These are phyloP conservation scores for Omphaloscelis lunosa DNA, from an alignment of 2,888 invertebrate species.

Conservation along the genomic window DNA sequence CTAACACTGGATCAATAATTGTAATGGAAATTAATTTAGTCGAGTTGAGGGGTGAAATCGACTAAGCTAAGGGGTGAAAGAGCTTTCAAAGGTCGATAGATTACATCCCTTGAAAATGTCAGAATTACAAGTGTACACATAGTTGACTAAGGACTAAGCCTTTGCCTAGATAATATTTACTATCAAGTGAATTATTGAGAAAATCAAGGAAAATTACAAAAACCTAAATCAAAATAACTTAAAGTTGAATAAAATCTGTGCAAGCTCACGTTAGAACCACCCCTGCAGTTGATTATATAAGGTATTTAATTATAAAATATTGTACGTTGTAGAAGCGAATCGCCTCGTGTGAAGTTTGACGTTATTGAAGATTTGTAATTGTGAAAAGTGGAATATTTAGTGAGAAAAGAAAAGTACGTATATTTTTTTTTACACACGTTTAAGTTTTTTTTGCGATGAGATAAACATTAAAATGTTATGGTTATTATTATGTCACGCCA, in stretches of 20 bases:
- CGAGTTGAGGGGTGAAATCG: not conserved
- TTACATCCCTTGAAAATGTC: not conserved
- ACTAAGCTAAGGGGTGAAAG: not conserved
- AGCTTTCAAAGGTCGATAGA: constrained; percentile 14
- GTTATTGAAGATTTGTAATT: not conserved
- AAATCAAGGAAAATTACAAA: not conserved
- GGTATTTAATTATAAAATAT: not conserved
- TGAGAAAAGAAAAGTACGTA: not conserved
- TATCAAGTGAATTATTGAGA: not conserved
- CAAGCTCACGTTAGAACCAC: not conserved
- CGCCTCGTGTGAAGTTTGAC: too few relatives aligned
- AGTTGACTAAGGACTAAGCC: too few relatives aligned
- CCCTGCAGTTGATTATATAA: too few relatives aligned
- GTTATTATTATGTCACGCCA: not conserved
- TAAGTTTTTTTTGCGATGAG: not conserved
- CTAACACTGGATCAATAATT: not conserved
- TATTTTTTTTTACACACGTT: not conserved
- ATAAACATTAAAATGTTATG: not conserved
- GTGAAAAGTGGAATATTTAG: not conserved
- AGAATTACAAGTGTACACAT: not conserved
- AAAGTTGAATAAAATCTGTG: not conserved
- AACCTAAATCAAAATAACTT: not conserved
- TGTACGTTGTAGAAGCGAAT: too few relatives aligned
- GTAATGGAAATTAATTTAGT: not conserved
- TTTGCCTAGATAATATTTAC: not conserved